These are phyloP conservation scores for Gobio gobio DNA, from an alignment of 2,113 vertebrate genomes.

Conservation along the genomic window DNA sequence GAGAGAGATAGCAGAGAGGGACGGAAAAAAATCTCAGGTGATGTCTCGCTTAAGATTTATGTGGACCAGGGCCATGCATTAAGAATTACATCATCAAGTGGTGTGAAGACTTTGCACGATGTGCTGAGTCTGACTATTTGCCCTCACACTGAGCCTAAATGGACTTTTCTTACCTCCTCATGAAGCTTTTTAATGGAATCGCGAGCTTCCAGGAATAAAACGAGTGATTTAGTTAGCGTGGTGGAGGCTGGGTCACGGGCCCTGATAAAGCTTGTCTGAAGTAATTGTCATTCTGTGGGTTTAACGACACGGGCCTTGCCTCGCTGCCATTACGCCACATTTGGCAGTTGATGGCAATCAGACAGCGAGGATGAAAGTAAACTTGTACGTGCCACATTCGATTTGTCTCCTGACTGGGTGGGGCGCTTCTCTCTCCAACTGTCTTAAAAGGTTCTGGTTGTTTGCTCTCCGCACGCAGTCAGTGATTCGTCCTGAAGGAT, in stretches of 20 bases:
- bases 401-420: constrained; percentile 58
- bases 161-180: constrained; percentile 61
- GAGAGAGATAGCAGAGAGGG: constrained; percentile 45
- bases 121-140: constrained; percentile 79
- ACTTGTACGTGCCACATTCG: constrained; percentile 69
- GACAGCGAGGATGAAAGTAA: constrained; percentile 67
- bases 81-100: constrained; percentile 81
- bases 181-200: constrained; percentile 71
- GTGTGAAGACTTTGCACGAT: constrained; percentile 71
- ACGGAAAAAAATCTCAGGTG: constrained; percentile 77
- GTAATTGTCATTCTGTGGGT: constrained; percentile 61
- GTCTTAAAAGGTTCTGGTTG: constrained; percentile 47
- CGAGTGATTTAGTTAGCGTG: constrained; percentile 61
- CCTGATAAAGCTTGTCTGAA: constrained; percentile 63
- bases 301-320: constrained; percentile 54
- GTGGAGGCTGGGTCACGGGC: constrained; percentile 58
- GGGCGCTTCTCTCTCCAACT: constrained; percentile 37
- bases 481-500: constrained; percentile 72
- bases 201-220: constrained; percentile 63
- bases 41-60: constrained; percentile 81
- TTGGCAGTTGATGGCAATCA: constrained; percentile 67
- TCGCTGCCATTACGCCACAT: constrained; percentile 56
- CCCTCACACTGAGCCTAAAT: constrained; percentile 71
- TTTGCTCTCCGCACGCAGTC: constrained; percentile 59
- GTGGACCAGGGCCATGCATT: constrained; percentile 77